Conservation (phyloP, 1,140 invertebrate genomes). For the Cydia amplana region DNA sequence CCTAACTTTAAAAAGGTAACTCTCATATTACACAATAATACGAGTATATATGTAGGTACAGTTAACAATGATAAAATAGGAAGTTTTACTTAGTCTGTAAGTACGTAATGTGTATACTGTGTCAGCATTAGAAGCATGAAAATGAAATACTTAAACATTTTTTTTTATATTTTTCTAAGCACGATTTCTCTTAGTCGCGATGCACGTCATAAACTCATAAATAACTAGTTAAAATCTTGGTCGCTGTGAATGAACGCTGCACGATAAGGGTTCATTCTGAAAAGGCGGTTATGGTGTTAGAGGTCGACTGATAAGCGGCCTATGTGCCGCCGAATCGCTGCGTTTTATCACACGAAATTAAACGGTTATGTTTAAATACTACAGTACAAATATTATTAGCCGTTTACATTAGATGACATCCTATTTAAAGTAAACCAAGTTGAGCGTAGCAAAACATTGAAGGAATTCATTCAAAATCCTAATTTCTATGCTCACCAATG, state of each 20-base stretch:
- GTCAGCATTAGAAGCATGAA: background rate
- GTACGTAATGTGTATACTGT: no score
- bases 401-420: background rate
- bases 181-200: background rate
- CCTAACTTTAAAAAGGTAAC: no score
- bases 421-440: background rate
- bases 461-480: no score
- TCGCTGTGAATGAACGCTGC: conserved; percentile 69
- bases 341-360: conserved; percentile 36
- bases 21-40: no score
- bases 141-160: background rate
- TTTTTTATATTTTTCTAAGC: background rate
- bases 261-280: conserved; percentile 68
- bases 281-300: conserved; percentile 67
- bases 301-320: conserved; percentile 61
- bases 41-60: no score
- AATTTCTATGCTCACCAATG: no score
- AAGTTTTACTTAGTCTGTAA: no score
- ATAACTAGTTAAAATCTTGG: conserved; percentile 32
- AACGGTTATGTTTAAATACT: conserved; percentile 8
- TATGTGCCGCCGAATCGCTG: conserved; percentile 40
- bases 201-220: background rate
- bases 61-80: no score
- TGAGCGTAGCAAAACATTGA: no score
- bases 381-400: background rate